A percentile compares a stretch with the other conserved stretches of the same genome.
Evolutionary conservation across 2,888 invertebrate genomes (phyloP).

Genomic region (Dryobota labecula): DNA sequence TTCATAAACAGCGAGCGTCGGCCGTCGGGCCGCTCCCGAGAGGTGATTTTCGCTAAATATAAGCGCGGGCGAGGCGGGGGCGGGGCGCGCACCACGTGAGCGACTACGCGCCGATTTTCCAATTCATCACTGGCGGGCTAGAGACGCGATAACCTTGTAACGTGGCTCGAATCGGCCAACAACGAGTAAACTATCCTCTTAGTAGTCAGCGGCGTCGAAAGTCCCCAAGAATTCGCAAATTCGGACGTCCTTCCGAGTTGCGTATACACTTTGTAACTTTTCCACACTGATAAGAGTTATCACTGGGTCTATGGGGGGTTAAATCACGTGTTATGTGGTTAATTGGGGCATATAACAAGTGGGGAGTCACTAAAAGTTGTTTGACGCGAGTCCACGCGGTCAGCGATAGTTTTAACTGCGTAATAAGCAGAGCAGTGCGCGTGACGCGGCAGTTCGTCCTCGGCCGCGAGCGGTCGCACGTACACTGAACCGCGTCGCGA

Average conservation of each 20-base stretch:
- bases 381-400: constrained; percentile 86
- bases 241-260: constrained; percentile 78
- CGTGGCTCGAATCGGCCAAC: constrained; percentile 85
- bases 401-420: constrained; percentile 86
- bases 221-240: constrained; percentile 79
- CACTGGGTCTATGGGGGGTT: constrained; percentile 74
- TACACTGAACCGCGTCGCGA: constrained; percentile 85
- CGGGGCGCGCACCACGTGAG: constrained; percentile 89
- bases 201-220: constrained; percentile 76
- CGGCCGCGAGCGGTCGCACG: constrained; percentile 86
- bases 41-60: constrained; percentile 91
- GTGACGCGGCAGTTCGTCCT: constrained; percentile 82
- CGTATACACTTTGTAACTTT: constrained; percentile 84
- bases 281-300: constrained; percentile 86
- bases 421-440: constrained; percentile 85
- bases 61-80: constrained; percentile 87
- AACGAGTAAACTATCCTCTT: constrained; percentile 81
- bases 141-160: constrained; percentile 90
- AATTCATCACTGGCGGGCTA: constrained; percentile 89
- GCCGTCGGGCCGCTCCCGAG: constrained; percentile 88
- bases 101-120: constrained; percentile 90
- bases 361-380: constrained; percentile 68
- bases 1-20: constrained; percentile 87
- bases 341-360: constrained; percentile 57
- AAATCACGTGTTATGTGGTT: constrained; percentile 60